These are phyloP conservation scores for Bambusicola thoracicus DNA, from an alignment of 2,113 vertebrate species.

Conservation along the genomic window DNA sequence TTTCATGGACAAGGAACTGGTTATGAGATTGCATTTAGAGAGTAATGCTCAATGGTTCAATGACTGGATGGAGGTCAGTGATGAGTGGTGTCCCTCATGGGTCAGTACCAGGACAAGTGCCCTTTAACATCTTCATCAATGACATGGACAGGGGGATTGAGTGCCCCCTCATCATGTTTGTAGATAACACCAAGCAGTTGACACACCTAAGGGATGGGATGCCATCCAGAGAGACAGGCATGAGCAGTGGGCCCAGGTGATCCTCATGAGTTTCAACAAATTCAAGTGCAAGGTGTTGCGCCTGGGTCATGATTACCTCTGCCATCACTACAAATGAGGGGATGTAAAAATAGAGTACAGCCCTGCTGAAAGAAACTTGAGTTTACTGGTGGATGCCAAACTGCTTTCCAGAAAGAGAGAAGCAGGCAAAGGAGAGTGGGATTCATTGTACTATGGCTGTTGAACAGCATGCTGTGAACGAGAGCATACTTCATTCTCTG, in stretches of 20 bases:
- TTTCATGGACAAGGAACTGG: background rate
- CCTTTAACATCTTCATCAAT: background rate
- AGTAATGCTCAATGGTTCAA: background rate
- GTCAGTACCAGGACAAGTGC: background rate
- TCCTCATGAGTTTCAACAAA: background rate
- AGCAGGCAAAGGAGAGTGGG: background rate
- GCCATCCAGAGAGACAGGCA: background rate
- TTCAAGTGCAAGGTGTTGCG: too few relatives aligned
- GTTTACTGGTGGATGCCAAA: background rate
- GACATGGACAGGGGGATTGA: background rate
- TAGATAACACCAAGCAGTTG: background rate
- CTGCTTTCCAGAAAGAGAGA: background rate
- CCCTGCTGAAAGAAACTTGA: too few relatives aligned
- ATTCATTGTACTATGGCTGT: rapidly evolving
- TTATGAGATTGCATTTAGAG: background rate
- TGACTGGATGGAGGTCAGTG: background rate
- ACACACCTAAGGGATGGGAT: background rate
- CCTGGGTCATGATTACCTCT: background rate
- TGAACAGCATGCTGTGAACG: background rate
- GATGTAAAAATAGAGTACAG: background rate
- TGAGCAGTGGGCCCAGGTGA: background rate
- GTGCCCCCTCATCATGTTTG: background rate
- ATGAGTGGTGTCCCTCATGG: background rate
- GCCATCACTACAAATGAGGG: background rate
- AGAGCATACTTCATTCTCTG: background rate